Percentiles rank a stretch among this genome's conserved stretches.
These are phyloP conservation scores for Ctenopoma multispine DNA, from an alignment of 2,797 vertebrate genomes.

Conservation along the genomic window DNA sequence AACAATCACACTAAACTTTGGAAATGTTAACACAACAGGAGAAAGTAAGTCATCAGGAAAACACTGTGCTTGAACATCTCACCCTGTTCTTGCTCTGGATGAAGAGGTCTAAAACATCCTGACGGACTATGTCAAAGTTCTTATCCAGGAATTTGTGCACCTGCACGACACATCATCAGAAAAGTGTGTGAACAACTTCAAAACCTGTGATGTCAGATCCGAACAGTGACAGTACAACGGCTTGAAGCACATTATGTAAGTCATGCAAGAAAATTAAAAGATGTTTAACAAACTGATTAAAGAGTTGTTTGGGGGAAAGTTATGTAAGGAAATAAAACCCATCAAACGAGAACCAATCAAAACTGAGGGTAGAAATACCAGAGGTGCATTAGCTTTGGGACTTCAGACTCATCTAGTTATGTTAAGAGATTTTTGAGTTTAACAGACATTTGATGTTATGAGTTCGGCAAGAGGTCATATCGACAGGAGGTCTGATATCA, in stretches of 20 bases:
- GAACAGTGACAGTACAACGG: not conserved
- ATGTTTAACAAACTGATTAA: not conserved
- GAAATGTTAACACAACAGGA: not conserved
- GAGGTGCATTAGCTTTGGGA: not conserved
- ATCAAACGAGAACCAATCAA: not conserved
- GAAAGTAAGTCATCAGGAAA: not conserved
- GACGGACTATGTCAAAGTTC: slow-evolving; percentile 95
- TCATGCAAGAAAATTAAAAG: not conserved
- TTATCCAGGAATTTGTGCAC: slow-evolving; percentile 98
- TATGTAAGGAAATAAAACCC: not conserved
- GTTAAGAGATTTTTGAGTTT: not conserved
- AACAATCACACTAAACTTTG: too few species aligned
- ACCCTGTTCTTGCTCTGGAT: slow-evolving; percentile 93
- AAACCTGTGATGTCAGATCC: not conserved
- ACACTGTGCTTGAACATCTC: slow-evolving; percentile 39
- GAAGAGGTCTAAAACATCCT: slow-evolving; percentile 95
- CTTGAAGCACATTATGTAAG: not conserved
- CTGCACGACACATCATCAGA: slow-evolving; percentile 72
- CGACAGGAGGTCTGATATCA: not conserved
- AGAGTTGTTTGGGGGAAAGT: not conserved
- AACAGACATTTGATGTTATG: not conserved
- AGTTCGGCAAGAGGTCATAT: too few species aligned
- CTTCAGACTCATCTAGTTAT: not conserved
- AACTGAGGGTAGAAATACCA: not conserved
- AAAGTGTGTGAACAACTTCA: not conserved